Evolutionary conservation across 2,113 vertebrate genomes (phyloP).

Genomic region (Hassar affinis): DNA sequence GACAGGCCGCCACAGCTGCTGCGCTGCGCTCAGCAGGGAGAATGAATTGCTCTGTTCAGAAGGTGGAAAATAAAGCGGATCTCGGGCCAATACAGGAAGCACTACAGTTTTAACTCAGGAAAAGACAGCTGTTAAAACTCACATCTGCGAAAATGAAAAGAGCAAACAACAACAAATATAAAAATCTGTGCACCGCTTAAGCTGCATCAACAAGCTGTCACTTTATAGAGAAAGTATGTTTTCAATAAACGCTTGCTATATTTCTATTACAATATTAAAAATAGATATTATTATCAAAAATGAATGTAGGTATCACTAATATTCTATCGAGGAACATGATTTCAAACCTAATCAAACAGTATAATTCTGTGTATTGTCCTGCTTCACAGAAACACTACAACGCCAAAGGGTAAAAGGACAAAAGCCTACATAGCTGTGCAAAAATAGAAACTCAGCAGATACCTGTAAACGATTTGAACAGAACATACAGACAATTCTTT

Average conservation of each 20-base stretch:
- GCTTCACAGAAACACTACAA: slow-evolving; percentile 3
- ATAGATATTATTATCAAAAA: no score
- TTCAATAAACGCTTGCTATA: neutral
- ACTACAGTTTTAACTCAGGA: slow-evolving; percentile 39
- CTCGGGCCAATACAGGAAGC: slow-evolving; percentile 40
- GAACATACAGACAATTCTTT: neutral
- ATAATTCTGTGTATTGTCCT: neutral
- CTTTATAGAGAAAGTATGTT: neutral
- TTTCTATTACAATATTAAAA: neutral
- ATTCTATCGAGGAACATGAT: neutral
- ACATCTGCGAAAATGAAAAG: slow-evolving; percentile 22
- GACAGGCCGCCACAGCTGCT: slow-evolving; percentile 59
- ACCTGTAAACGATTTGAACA: neutral
- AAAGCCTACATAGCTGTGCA: neutral
- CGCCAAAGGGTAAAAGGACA: neutral
- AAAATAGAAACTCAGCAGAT: neutral
- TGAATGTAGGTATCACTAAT: neutral
- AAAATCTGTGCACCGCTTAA: slow-evolving; percentile 13
- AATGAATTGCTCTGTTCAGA: slow-evolving; percentile 59
- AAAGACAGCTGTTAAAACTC: slow-evolving; percentile 40
- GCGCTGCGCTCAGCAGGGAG: slow-evolving; percentile 52
- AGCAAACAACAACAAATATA: slow-evolving; percentile 37
- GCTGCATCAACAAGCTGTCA: neutral
- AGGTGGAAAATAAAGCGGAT: slow-evolving; percentile 61
- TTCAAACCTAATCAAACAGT: neutral